Evolutionary conservation across 37 sponge, comb jelly and placozoan genomes (phyloP), one percentile per base, ranked within the genome.

Genomic region (Theonella swinhoei): DNA sequence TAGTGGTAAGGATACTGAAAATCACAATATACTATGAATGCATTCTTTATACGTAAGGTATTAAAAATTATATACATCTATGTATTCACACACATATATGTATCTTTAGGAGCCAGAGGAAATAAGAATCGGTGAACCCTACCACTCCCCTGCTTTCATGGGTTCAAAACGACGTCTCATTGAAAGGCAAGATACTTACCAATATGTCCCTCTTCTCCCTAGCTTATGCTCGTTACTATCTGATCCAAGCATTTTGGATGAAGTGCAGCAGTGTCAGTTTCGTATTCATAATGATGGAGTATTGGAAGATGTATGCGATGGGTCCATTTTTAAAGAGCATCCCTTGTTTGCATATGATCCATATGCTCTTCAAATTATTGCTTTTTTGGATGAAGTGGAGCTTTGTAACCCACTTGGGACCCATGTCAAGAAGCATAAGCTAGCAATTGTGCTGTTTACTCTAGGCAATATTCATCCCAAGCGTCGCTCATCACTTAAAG

Each of bases 351-450:
- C 43, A 54, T 1, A 2, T 39, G 77, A 84, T 64, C 65, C 65
- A 7, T 3, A 26, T 36, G 87, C 87, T 24, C 28, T 87, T 37
- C 87, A 87, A 39, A 79, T 87, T 39, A 70, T 79, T 29, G 68
- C 54, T 23, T 80, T 59, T 38, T 80, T 39, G 64, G 77, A 87
- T 80, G 88, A 87, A 68, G 30, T 87, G 3, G 82, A 89, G 39
- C 7, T 89, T 3, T 58, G 67, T 26, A 89, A 89, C 39, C 89
- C 89, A 22, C 43, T 89, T 25, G 84, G 89, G 29, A 23, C 89
- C 24, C 47, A 83, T 42, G 61, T 78, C 7, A 76, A 70, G 47
- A 76, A 65, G 30, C 83, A 88, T 70, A 82, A 88, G 36, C 14
- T 88, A 5, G 89, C 66, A 35, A 41, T 62, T 64, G 32, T 78